Conservation (phyloP, 2,888 invertebrate species). For the Elysia crispata region DNA sequence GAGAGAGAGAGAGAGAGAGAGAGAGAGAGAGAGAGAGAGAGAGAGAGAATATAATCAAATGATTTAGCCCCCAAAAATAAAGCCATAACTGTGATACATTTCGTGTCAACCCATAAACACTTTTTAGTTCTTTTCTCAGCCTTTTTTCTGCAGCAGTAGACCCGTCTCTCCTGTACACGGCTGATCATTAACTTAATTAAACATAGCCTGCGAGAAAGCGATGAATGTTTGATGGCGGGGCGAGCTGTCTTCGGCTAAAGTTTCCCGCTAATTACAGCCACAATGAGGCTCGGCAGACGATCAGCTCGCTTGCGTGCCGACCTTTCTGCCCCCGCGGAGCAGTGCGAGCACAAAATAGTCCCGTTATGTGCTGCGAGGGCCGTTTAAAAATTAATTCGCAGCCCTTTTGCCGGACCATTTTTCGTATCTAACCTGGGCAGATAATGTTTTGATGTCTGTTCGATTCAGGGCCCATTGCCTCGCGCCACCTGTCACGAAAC, state of each 20-base stretch:
- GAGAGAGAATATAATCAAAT: neutral
- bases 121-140: no score
- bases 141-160: no score
- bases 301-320: slow-evolving; percentile 36
- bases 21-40: neutral
- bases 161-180: no score
- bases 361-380: slow-evolving; percentile 30
- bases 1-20: neutral
- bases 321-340: neutral
- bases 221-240: neutral
- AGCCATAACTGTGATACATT: neutral
- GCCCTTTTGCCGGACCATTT: slow-evolving; percentile 35
- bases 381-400: slow-evolving; percentile 35
- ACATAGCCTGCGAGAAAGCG: slow-evolving; percentile 21
- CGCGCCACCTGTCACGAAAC: slow-evolving; percentile 36
- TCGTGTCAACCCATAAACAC: no score
- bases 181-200: slow-evolving; percentile 48
- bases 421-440: no score
- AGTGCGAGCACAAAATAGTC: slow-evolving; percentile 42
- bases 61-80: no score
- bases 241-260: no score
- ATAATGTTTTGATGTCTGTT: no score
- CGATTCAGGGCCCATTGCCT: no score
- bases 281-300: no score
- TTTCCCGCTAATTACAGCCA: no score